Evolutionary conservation across 53 echinoderm and acorn worm genomes (phyloP).

Genomic region (Henricia sp.): DNA sequence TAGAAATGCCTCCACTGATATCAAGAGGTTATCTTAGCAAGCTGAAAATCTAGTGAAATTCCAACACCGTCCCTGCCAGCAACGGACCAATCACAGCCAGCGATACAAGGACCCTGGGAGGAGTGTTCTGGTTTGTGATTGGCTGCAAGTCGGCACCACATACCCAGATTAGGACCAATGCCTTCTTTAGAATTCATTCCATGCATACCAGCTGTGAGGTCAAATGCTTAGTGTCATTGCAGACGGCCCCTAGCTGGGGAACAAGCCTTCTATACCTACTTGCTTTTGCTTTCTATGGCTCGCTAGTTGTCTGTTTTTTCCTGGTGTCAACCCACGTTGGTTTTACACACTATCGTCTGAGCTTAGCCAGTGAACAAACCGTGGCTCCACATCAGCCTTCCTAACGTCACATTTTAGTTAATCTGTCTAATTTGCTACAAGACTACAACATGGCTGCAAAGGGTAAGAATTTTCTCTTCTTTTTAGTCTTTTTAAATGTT

Average conservation of each 20-base stretch:
- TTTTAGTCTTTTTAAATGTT: background rate
- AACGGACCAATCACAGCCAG: constrained; percentile 21
- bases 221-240: constrained; percentile 21
- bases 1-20: constrained; percentile 43
- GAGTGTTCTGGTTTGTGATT: constrained; percentile 27
- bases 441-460: constrained; percentile 41
- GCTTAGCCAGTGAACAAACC: constrained; percentile 29
- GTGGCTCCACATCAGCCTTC: background rate
- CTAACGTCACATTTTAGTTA: background rate
- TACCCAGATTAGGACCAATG: constrained; percentile 35
- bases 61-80: constrained; percentile 49
- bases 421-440: background rate
- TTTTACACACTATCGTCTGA: constrained; percentile 5
- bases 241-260: constrained; percentile 23
- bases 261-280: background rate
- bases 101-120: constrained; percentile 9
- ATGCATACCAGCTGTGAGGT: constrained; percentile 37
- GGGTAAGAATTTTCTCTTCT: constrained; percentile 48
- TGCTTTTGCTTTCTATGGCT: constrained; percentile 46
- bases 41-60: constrained; percentile 1
- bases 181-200: constrained; percentile 59
- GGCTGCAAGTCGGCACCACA: constrained; percentile 38
- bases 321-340: constrained; percentile 45
- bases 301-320: constrained; percentile 18
- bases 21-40: constrained; percentile 10